Conservation (phyloP, 2,888 invertebrate species). For the Tricholauxania praeusta region DNA sequence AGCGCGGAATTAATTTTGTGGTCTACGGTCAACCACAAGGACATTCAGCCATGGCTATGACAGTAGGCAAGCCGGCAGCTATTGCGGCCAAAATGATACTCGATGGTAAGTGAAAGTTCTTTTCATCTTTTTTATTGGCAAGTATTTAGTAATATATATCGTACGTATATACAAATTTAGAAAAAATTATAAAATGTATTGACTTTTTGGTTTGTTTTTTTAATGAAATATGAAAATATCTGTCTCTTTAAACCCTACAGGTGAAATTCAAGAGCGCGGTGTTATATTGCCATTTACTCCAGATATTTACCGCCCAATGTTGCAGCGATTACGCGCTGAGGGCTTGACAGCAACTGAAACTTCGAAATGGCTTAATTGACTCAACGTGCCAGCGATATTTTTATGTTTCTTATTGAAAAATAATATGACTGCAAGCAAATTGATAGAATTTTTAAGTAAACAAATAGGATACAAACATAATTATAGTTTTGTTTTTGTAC, state of each 20-base stretch:
- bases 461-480: not conserved
- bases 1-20: constrained; percentile 87
- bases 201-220: not conserved
- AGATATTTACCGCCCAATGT: constrained; percentile 92
- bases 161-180: not conserved
- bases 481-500: not conserved
- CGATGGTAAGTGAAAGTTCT: constrained; percentile 72
- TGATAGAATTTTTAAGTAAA: not conserved
- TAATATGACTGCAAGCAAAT: not conserved
- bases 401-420: not conserved
- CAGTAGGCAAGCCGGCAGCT: constrained; percentile 93
- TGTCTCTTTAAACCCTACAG: constrained; percentile 44
- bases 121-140: not conserved
- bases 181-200: not conserved
- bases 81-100: constrained; percentile 98
- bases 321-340: constrained; percentile 87
- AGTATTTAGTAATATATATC: not conserved
- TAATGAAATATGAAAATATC: too few species aligned
- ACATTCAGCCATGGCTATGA: constrained; percentile 96
- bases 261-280: constrained; percentile 96
- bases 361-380: constrained; percentile 69
- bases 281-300: constrained; percentile 91
- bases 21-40: constrained; percentile 85
- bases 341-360: constrained; percentile 82
- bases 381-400: not conserved